Conservation (phyloP, 2,797 vertebrate species). For the Dendrocincla tyrannina region DNA sequence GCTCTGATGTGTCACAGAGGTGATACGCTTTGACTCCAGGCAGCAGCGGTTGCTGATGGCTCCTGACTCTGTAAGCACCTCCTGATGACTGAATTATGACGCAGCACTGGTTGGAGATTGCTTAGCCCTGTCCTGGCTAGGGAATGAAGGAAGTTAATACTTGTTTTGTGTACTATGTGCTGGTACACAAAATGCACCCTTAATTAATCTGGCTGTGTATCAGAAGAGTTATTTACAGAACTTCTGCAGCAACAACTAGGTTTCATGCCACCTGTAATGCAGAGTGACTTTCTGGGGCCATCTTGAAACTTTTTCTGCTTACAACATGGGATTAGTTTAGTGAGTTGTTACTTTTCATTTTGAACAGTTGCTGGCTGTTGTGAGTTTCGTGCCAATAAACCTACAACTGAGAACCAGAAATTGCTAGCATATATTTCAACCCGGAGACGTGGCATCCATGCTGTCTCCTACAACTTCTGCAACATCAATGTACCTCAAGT, state of each 20-base stretch:
- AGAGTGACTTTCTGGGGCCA: not conserved
- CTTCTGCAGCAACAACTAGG: not conserved
- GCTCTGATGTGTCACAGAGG: conserved; percentile 62
- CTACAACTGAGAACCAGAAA: not conserved
- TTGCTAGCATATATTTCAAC: not conserved
- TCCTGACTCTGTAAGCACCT: conserved; percentile 30
- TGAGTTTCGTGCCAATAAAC: not conserved
- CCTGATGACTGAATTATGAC: conserved; percentile 55
- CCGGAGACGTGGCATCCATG: not conserved
- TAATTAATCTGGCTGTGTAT: not conserved
- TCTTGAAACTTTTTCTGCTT: not conserved
- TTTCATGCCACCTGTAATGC: not conserved
- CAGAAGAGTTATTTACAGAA: not conserved
- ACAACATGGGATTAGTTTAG: not conserved
- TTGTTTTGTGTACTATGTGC: not conserved
- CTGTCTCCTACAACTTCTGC: not conserved
- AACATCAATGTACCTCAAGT: not conserved
- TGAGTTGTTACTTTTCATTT: not conserved
- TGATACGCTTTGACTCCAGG: conserved; percentile 46
- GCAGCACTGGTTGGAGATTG: not conserved
- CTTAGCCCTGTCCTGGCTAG: not conserved
- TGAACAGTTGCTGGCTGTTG: not conserved
- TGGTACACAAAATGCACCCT: not conserved
- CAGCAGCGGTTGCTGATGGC: not conserved
- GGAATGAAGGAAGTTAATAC: not conserved